phyloP scores from a whole-genome alignment of 1,140 invertebrate genomes.

The Drosophila ananassae region DNA sequence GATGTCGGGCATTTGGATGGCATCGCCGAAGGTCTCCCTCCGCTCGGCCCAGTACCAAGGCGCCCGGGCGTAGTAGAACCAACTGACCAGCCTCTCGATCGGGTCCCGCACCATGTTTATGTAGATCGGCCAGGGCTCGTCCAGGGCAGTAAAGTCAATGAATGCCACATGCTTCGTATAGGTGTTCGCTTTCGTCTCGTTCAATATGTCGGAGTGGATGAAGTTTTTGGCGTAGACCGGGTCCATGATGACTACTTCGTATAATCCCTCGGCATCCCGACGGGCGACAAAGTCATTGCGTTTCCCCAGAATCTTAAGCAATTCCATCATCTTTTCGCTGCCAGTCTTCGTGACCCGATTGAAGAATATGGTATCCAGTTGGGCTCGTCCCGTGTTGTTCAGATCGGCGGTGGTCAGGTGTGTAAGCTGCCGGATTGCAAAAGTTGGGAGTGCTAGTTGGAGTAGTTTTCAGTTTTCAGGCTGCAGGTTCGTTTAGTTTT shows the following conservation, averaged over 20 bases:
- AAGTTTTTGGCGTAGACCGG: constrained; percentile 88
- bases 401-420: constrained; percentile 84
- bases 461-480: constrained; percentile 38
- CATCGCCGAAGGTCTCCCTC: constrained; percentile 92
- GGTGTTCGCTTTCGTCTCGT: constrained; percentile 85
- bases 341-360: constrained; percentile 94
- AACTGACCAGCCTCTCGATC: constrained; percentile 94
- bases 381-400: constrained; percentile 91
- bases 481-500: background rate
- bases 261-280: constrained; percentile 91
- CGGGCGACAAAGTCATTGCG: constrained; percentile 92
- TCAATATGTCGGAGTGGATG: constrained; percentile 85
- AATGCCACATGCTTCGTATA: constrained; percentile 93
- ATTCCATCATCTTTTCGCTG: constrained; percentile 94
- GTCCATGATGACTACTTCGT: constrained; percentile 86
- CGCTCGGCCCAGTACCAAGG: constrained; percentile 95
- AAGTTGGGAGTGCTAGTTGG: constrained; percentile 62
- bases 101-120: constrained; percentile 95
- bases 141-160: constrained; percentile 90
- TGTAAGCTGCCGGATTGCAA: constrained; percentile 72
- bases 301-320: constrained; percentile 89
- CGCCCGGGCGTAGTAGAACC: constrained; percentile 93
- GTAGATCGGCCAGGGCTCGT: constrained; percentile 92
- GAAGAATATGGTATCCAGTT: constrained; percentile 92
- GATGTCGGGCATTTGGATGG: constrained; percentile 90